These are phyloP conservation scores for Odobenus rosmarus DNA, from an alignment of 2,113 vertebrate species.

Conservation along the genomic window DNA sequence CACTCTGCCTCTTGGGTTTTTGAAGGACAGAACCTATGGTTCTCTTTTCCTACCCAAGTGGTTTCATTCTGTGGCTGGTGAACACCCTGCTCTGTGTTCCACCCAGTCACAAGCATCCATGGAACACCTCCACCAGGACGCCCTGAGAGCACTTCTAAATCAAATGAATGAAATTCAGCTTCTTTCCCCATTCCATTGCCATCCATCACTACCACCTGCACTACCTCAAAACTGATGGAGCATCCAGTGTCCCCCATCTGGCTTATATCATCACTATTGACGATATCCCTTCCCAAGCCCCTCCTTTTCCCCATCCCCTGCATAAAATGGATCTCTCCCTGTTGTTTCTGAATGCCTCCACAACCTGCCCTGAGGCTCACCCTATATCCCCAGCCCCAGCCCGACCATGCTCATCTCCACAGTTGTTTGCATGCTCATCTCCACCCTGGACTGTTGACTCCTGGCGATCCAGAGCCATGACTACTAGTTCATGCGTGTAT, in stretches of 20 bases:
- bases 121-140: not conserved
- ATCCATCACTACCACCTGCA: too few relatives aligned
- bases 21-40: not conserved
- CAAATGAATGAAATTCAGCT: not conserved
- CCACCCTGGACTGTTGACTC: accelerated
- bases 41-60: not conserved
- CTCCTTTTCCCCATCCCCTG: not conserved
- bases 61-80: not conserved
- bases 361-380: not conserved
- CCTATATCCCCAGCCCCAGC: not conserved
- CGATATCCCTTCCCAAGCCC: too few relatives aligned
- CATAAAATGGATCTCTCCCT: accelerated
- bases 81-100: not conserved
- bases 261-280: not conserved
- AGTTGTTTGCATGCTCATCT: accelerated
- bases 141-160: not conserved
- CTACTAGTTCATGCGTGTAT: accelerated
- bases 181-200: accelerated
- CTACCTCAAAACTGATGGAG: not conserved
- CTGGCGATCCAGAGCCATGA: not conserved
- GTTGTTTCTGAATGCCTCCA: not conserved
- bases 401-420: too few relatives aligned
- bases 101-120: not conserved
- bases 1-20: not conserved
- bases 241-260: too few relatives aligned